Percentiles rank a stretch among this genome's conserved stretches.
These are phyloP conservation scores for Drosophila orosa DNA, from an alignment of 1,140 invertebrate species.

Conservation along the genomic window DNA sequence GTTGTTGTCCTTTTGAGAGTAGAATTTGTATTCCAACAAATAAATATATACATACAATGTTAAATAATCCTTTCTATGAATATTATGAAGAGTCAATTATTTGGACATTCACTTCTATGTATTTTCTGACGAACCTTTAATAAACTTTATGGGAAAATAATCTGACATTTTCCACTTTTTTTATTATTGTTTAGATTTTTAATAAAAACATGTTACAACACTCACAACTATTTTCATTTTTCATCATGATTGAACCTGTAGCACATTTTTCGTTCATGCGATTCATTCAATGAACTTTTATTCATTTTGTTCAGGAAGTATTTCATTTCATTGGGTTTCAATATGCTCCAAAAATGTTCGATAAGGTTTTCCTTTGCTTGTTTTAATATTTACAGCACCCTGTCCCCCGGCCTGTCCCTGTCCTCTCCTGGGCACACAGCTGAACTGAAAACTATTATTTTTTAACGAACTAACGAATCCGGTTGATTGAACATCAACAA, in stretches of 20 bases:
- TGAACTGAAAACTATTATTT: constrained; percentile 67
- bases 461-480: constrained; percentile 76
- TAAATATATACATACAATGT: neutral
- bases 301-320: constrained; percentile 40
- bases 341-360: constrained; percentile 39
- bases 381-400: constrained; percentile 39
- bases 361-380: constrained; percentile 10
- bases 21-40: neutral
- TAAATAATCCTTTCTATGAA: neutral
- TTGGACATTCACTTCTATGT: neutral
- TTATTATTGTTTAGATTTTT: neutral
- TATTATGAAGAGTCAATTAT: neutral
- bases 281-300: constrained; percentile 33
- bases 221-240: constrained; percentile 1
- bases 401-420: neutral
- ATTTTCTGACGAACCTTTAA: neutral
- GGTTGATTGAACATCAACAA: constrained; percentile 77
- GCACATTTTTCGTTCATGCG: constrained; percentile 19
- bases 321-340: constrained; percentile 59
- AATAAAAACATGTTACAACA: neutral
- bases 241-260: constrained; percentile 9
- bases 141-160: neutral
- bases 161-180: neutral
- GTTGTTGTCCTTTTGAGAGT: neutral
- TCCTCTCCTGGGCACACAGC: neutral